These are phyloP conservation scores for Okamejei kenojei DNA, from an alignment of 2,797 vertebrate genomes.

Conservation along the genomic window DNA sequence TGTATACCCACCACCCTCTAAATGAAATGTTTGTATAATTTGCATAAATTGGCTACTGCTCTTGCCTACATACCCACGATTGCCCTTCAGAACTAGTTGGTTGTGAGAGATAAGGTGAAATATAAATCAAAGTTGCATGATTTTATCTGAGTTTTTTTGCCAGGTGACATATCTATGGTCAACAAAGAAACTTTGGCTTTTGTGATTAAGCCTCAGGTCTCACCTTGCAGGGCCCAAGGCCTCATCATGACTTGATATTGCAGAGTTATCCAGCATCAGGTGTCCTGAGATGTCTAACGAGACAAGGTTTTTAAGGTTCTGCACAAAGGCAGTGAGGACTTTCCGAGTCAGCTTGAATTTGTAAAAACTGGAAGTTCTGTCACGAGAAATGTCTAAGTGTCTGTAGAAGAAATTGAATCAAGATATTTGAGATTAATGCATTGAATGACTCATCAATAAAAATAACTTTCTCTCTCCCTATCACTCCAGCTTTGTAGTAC, in stretches of 20 bases:
- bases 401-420: constrained; percentile 51
- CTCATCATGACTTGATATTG: constrained; percentile 79
- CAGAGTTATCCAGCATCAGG: constrained; percentile 89
- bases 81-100: not conserved
- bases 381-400: constrained; percentile 86
- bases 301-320: constrained; percentile 76
- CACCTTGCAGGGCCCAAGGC: constrained; percentile 85
- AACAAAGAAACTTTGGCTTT: not conserved
- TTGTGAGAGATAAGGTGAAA: not conserved
- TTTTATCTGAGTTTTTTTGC: not conserved
- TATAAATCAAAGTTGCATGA: not conserved
- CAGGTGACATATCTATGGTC: too few species aligned
- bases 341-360: constrained; percentile 88
- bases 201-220: constrained; percentile 24
- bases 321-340: constrained; percentile 75
- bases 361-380: constrained; percentile 72
- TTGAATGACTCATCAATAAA: not conserved
- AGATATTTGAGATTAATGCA: not conserved
- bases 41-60: not conserved
- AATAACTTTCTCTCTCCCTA: not conserved
- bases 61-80: not conserved
- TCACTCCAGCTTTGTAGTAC: too few species aligned
- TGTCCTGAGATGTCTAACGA: constrained; percentile 94
- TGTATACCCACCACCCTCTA: too few species aligned
- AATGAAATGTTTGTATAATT: not conserved